Base-by-base conservation (phyloP, 2,113 vertebrate species). In the Nycticryphes semicollaris region DNA sequence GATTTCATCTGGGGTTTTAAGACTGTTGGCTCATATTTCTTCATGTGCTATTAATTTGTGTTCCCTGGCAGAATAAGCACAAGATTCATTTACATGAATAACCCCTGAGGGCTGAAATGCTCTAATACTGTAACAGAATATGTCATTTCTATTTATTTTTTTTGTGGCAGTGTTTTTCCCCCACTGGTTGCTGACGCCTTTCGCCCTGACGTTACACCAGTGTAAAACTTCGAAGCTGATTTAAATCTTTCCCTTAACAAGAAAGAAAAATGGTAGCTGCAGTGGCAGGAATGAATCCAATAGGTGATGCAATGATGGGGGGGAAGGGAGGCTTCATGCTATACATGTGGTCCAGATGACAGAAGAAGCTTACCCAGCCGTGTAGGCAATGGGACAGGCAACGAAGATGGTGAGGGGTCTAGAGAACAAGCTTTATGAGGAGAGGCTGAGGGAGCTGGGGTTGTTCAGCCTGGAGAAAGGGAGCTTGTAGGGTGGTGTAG, bases 51-150 rank as follows among this genome's bases (percentile, higher is more conserved):
- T 82, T 83, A 76, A 85, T 96, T 83, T 86, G 66, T 80, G 75
- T 74, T 90, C 37, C 56, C 63, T 92, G 85, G 79, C 81, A 95
- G 53, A 95, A 81, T 89, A 96, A 95, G 87, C 77, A 94, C 62
- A 78, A 72, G 77, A 85, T 93, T 94, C 30, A 91, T 87, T 96
- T 93, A 79, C 87, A 69, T 83, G 11, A 93, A 91, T 66, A 94
- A 82, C 11, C 56, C 76, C 76, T 56, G 45, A 84, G 89, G 72
- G 68, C 27, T 90, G 68, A 94, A 90, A 89, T 84, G 72, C 50
- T 76, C 73, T 60, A 30, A 16, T 78, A 89, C 28, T 86, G 86
- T 63, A 84, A 92, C 22, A 50, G 72, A 83, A 80, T 66, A 81
- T 76, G 76, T 81, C 2, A 51, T 72, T 89, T 87, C 88, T 82